Evolutionary conservation across 2,113 vertebrate genomes (phyloP), one percentile per base, ranked within the genome.

Genomic region (Chamaea fasciata): DNA sequence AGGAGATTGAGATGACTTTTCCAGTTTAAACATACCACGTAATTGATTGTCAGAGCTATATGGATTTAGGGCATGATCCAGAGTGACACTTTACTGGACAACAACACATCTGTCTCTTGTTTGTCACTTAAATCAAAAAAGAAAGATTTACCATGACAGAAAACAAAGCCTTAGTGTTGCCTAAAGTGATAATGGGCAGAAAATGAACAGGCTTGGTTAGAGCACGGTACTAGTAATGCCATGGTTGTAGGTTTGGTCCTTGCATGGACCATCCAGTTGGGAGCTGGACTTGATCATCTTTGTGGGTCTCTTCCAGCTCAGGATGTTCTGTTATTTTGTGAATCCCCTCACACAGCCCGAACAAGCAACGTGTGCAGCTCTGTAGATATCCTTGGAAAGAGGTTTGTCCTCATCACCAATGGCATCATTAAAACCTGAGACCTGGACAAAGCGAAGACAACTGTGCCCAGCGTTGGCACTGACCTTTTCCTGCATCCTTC

Each of bases 391-490:
- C 37, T 75, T 22, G 20, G 69, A 11, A 89, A 76, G 39, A 41
- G 19, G 4, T 52, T 24, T 74, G 33, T 41, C 19, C 63, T 89
- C 37, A 39, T 15, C 4, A 3, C 16, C 11, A 47, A 26, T 0
- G 0, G 33, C 64, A 74, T 22, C 68, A 77, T 6, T 5, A 3
- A 73, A 92, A 80, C 9, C 4, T 39, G 26, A 39, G 33, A 52
- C 11, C 39, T 42, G 6, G 14, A 35, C 0, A 1, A 46, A 59
- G 27, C 62, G 37, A 68, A 16, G 18, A 83, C 4, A 69, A n/a
- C 8, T 2, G 2, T 13, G 15, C 12, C 42, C 46, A 47, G 0
- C 10, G 24, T 4, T 30, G 14, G 22, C 63, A 31, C 31, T 0
- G 0, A 57, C 44, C 13, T 71, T 71, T 55, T 13, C 28, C 47